Evolutionary conservation across 2,113 vertebrate species (phyloP), one percentile per base, ranked within the genome.

Genomic region (Corythoichthys haematopterus): DNA sequence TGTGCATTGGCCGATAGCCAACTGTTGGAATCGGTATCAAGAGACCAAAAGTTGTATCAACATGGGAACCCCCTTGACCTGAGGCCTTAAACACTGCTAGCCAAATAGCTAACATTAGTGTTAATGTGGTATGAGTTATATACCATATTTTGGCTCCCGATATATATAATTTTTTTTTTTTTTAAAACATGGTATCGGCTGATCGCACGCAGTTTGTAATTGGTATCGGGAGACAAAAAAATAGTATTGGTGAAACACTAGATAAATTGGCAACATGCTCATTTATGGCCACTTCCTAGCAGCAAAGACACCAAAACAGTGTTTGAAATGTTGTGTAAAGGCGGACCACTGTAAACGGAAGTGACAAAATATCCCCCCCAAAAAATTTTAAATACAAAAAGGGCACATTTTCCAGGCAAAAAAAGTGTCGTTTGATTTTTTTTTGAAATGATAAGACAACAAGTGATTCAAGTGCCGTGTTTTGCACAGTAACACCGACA

Each of bases 201-300:
- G 20, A 28, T 28, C 20, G 20, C 20, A 28, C 20, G 20, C 20
- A 28, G 20, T 28, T 40, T 40, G 38, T 5, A 43, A 43, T 43
- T 8, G 6, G 40, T 43, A 43, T 43, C 40, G 40, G 40, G 6
- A 43, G 40, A 43, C 40, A 43, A 43, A 43, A 43, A 43, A 43
- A 43, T 43, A 43, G 40, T 43, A 8, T 43, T 8, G 12, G n/a
- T n/a, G 11, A 6, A 63, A 74, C 71, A 71, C 56, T 75, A 58
- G 57, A 69, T 64, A 61, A 80, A 67, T 80, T 86, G 80, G 66
- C 73, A 85, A 64, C 69, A 15, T 35, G 43, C 58, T 68, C 56
- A 65, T 79, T 57, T 81, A 85, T 84, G 80, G 86, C 81, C 45
- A 77, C 76, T 72, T 74, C 53, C 76, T 85, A 87, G 85, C 88